Conservation (phyloP, 1,140 invertebrate genomes). For the Nasonia giraulti region DNA sequence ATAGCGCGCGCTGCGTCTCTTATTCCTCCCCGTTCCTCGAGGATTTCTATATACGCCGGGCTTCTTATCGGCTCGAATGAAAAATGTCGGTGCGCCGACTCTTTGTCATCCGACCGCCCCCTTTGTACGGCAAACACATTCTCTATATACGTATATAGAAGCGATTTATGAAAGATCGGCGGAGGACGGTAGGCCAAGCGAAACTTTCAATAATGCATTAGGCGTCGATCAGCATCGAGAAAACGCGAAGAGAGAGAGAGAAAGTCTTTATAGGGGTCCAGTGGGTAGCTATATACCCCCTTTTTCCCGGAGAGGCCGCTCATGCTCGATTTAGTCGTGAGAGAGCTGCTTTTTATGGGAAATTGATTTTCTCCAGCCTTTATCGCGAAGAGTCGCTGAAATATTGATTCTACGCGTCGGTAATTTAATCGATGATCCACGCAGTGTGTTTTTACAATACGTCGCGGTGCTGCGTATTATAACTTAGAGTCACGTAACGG, state of each 20-base stretch:
- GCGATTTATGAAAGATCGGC: conserved; percentile 34
- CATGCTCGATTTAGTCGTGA: too few relatives aligned
- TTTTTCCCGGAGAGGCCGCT: too few relatives aligned
- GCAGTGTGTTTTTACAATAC: too few relatives aligned
- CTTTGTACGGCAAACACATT: conserved; percentile 29
- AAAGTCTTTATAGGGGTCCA: too few relatives aligned
- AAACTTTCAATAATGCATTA: conserved; percentile 40
- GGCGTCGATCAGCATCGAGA: conserved; percentile 1
- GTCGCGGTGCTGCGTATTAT: too few relatives aligned
- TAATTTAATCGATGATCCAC: neutral
- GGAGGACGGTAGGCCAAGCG: neutral
- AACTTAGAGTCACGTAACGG: too few relatives aligned
- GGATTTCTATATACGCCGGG: neutral
- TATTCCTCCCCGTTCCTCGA: neutral
- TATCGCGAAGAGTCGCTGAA: too few relatives aligned
- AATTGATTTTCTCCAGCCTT: neutral
- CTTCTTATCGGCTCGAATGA: conserved; percentile 12
- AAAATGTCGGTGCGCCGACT: conserved; percentile 32
- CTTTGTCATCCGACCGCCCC: conserved; percentile 22
- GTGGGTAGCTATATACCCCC: too few relatives aligned
- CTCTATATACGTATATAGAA: conserved; percentile 3
- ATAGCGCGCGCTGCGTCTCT: neutral
- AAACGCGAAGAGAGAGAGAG: neutral
- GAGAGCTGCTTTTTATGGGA: too few relatives aligned
- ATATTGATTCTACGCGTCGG: neutral